Evolutionary conservation across 2,888 invertebrate genomes (phyloP).

Genomic region (Athripsodes cinereus): DNA sequence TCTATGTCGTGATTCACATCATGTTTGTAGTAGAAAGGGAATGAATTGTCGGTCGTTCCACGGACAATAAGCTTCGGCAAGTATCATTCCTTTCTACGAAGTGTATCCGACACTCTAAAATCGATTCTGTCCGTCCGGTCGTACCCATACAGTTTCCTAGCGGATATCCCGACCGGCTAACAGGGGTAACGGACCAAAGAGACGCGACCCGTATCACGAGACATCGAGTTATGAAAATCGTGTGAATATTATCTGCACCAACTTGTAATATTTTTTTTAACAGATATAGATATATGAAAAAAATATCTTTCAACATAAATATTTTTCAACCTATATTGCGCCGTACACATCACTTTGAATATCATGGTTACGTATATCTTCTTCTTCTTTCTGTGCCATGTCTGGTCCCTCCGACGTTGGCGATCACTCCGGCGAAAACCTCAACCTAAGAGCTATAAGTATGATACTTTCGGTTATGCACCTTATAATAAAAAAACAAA

Average conservation of each 20-base stretch:
- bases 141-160: slow-evolving; percentile 5
- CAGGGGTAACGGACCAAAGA: background rate
- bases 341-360: too few species aligned
- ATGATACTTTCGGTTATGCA: too few species aligned
- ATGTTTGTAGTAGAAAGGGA: background rate
- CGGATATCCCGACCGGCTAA: slow-evolving; percentile 1
- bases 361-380: too few species aligned
- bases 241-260: too few species aligned
- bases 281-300: background rate
- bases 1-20: too few species aligned
- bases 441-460: too few species aligned
- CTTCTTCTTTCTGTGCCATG: too few species aligned
- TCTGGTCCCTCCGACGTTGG: too few species aligned
- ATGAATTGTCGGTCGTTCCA: background rate
- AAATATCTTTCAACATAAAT: background rate
- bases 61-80: background rate
- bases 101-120: slow-evolving; percentile 3
- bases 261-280: background rate
- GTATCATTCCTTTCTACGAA: slow-evolving; percentile 2
- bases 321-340: too few species aligned
- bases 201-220: background rate
- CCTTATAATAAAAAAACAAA: too few species aligned
- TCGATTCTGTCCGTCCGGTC: slow-evolving; percentile 6
- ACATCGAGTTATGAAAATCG: too few species aligned
- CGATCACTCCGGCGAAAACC: too few species aligned